Base-by-base conservation (phyloP, 2,888 invertebrate genomes). In the Paralinhomoeus sp. region DNA sequence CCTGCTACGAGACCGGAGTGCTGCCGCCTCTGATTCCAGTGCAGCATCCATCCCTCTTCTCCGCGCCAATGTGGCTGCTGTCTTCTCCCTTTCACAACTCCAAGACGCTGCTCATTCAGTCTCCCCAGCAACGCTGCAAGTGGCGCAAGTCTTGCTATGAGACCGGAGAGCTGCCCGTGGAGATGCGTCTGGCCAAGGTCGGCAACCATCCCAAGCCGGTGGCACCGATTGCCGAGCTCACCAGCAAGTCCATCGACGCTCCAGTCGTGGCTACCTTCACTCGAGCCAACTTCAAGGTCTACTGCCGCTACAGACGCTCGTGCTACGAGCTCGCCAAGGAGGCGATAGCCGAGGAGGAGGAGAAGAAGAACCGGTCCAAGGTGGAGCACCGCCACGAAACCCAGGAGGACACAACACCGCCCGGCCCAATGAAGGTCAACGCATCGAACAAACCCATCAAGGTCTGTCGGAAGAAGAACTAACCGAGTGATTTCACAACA, bases 1-100 rank as follows among this genome's bases (percentile, higher is more conserved):
- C 51, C 17, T 58, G 58, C 45, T 60, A 60, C 44, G 54, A 57
- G 36, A 54, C 54, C 1, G 56, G 56, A 24, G 41, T 47, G 31
- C 47, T 48, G 40, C 54, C 53, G 21, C 51, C 50, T 38, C 54
- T 51, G 47, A 50, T 50, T 17, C 41, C 27, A 9, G 27, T 27
- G 7, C 27, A 27, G 27, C 27, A 27, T 12, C 27, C 27, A 9
- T 27, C 27, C 27, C 5, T 27, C 27, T 27, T 27, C 27, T 5
- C 27, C 27, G 7, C 12, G 27, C 27, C 27, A 5, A 12, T 12
- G 7, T 27, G 27, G 27, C 27, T 27, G 27, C 12, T 27, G 27
- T 5, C 27, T 27, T 5, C 7, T 12, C 7, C 5, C 27, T 27
- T 27, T 12, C 7, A 5, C 27, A 12, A 5, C 27, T 27, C 27